phyloP scores from a whole-genome alignment of 2,113 vertebrate species.

The Platysternon megacephalum region DNA sequence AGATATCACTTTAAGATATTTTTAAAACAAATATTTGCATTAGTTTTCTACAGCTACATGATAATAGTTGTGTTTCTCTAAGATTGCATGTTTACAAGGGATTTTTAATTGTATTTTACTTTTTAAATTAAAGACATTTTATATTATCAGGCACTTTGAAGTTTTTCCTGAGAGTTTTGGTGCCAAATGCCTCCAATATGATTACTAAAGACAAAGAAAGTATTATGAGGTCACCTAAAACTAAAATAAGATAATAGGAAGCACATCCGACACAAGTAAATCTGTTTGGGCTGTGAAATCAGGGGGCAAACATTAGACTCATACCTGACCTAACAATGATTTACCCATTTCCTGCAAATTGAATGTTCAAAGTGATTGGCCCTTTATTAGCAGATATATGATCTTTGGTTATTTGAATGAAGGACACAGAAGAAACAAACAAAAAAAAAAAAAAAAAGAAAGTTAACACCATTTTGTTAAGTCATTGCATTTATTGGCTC shows the following conservation, averaged over 20 bases:
- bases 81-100: background rate
- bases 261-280: background rate
- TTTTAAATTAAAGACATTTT: background rate
- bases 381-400: background rate
- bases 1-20: background rate
- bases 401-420: background rate
- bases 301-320: background rate
- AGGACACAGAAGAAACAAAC: background rate
- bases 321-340: background rate
- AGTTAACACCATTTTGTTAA: background rate
- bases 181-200: background rate
- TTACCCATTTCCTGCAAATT: background rate
- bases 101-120: background rate
- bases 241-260: background rate
- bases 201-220: background rate
- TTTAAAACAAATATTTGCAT: accelerated
- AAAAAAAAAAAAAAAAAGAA: background rate
- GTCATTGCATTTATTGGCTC: background rate
- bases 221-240: background rate
- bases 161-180: background rate
- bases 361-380: background rate
- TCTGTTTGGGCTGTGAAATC: background rate
- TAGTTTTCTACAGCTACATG: background rate
- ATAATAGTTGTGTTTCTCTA: background rate
- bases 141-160: background rate